A percentile compares a stretch with the other conserved stretches of the same genome.
These are phyloP conservation scores for Rhopalosiphum nymphaeae DNA, from an alignment of 2,888 invertebrate species.

Conservation along the genomic window DNA sequence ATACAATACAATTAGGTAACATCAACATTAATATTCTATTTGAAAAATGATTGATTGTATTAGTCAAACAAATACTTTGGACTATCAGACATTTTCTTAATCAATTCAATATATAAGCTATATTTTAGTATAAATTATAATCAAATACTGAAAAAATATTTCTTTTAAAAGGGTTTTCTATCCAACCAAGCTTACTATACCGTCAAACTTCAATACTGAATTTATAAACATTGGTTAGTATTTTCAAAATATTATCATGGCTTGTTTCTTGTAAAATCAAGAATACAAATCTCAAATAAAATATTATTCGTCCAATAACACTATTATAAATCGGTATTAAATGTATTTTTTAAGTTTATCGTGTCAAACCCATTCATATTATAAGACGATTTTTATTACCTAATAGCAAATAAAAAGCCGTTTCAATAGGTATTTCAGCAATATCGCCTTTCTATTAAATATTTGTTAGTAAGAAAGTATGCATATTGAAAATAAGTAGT, in stretches of 20 bases:
- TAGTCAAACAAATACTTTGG: neutral
- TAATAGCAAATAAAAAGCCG: neutral
- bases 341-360: neutral
- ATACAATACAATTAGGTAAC: neutral
- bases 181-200: neutral
- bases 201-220: neutral
- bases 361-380: neutral
- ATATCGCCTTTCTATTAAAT: neutral
- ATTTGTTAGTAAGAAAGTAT: neutral
- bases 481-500: neutral
- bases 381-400: neutral
- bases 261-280: neutral
- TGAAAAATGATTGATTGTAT: neutral
- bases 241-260: neutral
- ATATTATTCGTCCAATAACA: neutral
- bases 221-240: neutral
- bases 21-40: neutral
- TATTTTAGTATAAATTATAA: neutral
- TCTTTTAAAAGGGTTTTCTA: neutral
- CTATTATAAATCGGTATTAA: neutral
- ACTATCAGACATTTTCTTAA: neutral
- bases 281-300: neutral
- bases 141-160: neutral
- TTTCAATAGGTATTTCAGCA: neutral
- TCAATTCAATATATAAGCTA: neutral